phyloP scores from a whole-genome alignment of 2,888 invertebrate species.

The Tipula confusa region DNA sequence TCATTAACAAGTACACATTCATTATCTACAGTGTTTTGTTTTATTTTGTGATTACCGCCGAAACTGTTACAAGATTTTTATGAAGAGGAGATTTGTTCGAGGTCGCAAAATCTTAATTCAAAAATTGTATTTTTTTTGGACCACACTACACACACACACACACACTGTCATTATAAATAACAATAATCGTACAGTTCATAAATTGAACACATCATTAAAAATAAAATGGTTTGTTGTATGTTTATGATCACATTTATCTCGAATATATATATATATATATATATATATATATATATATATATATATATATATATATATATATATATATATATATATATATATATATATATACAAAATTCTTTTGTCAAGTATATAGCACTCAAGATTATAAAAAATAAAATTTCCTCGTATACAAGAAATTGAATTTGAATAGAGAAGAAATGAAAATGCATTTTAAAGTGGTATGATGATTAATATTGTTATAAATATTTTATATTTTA shows the following conservation, averaged over 20 bases:
- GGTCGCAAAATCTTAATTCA: background rate
- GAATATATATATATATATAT: too few relatives aligned
- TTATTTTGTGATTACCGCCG: background rate
- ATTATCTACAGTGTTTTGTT: slow-evolving; percentile 5
- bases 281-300: too few relatives aligned
- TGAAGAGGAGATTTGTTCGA: background rate
- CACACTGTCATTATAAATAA: background rate
- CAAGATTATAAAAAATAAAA: background rate
- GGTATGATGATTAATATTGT: slow-evolving; percentile 20
- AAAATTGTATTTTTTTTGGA: background rate
- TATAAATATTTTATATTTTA: background rate
- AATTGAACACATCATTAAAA: slow-evolving; percentile 21
- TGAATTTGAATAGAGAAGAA: slow-evolving; percentile 3
- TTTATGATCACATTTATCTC: slow-evolving; percentile 25
- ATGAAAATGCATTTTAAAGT: slow-evolving; percentile 16
- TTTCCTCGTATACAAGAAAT: background rate
- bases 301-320: too few relatives aligned
- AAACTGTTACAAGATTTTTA: background rate
- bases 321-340: too few relatives aligned
- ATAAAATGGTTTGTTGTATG: background rate
- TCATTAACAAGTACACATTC: slow-evolving; percentile 20
- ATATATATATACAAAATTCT: background rate
- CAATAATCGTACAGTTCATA: background rate
- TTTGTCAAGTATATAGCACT: slow-evolving; percentile 25
- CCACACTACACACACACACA: background rate